A percentile compares a stretch with the other conserved stretches of the same genome.
These are phyloP conservation scores for Hololepta plana DNA, from an alignment of 2,888 invertebrate genomes.

Conservation along the genomic window DNA sequence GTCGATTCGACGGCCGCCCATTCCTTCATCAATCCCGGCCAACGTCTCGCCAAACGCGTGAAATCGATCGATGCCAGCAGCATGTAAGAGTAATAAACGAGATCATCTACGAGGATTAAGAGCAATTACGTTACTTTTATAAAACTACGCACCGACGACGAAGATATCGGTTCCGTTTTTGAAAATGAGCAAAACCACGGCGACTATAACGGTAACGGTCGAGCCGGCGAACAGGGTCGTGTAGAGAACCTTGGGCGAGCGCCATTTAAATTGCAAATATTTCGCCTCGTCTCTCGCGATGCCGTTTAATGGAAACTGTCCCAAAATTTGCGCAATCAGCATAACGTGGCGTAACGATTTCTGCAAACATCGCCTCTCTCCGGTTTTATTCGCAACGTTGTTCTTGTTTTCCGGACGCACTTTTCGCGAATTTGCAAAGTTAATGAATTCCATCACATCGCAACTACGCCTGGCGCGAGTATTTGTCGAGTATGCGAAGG, in stretches of 20 bases:
- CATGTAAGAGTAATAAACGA: conserved; percentile 37
- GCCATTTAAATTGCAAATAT: conserved; percentile 8
- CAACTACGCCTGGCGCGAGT: no score
- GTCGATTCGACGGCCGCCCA: conserved; percentile 26
- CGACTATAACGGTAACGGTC: conserved; percentile 12
- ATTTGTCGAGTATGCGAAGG: no score
- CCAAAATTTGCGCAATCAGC: conserved; percentile 8
- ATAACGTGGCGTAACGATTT: conserved; percentile 4
- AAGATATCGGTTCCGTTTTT: conserved; percentile 8
- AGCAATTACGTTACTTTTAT: conserved; percentile 2
- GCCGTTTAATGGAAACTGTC: conserved; percentile 10
- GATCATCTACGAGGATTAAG: conserved; percentile 19
- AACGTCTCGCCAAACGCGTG: conserved; percentile 28
- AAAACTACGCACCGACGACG: background rate
- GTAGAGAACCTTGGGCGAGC: conserved; percentile 8
- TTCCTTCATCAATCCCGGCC: conserved; percentile 25
- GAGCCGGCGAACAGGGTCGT: conserved; percentile 7
- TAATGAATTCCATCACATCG: no score
- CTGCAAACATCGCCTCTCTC: conserved; percentile 3
- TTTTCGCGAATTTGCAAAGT: no score
- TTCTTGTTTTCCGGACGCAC: no score
- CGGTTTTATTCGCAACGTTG: no score
- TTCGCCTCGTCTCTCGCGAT: conserved; percentile 4
- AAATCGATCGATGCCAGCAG: conserved; percentile 33
- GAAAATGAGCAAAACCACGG: conserved; percentile 9